These are phyloP conservation scores for Ectemnius cavifrons DNA, from an alignment of 2,888 invertebrate species.

Conservation along the genomic window DNA sequence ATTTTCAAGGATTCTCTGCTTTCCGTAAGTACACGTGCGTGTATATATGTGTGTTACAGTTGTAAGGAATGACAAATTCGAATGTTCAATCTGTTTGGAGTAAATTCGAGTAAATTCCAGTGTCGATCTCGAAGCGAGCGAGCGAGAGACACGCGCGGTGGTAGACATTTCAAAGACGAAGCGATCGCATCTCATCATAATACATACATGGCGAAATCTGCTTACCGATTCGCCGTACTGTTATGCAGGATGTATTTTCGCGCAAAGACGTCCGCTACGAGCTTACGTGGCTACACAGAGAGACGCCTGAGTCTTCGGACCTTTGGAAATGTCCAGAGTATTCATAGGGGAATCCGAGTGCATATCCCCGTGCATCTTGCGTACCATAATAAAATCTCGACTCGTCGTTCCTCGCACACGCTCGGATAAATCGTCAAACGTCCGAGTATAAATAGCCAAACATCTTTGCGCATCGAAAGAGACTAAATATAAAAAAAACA, in stretches of 20 bases:
- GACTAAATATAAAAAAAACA: too few relatives aligned
- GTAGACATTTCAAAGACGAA: background rate
- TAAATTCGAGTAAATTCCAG: too few relatives aligned
- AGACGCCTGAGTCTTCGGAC: slow-evolving; percentile 30
- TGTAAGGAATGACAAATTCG: too few relatives aligned
- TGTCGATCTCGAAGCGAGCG: background rate
- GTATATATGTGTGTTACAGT: background rate
- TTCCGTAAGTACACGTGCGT: slow-evolving; percentile 77
- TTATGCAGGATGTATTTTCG: slow-evolving; percentile 23
- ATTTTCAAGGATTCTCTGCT: slow-evolving; percentile 78
- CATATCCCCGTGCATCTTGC: slow-evolving; percentile 20
- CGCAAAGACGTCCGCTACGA: slow-evolving; percentile 35
- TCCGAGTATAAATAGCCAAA: too few relatives aligned
- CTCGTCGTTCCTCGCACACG: background rate
- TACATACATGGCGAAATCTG: slow-evolving; percentile 43
- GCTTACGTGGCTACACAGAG: slow-evolving; percentile 27
- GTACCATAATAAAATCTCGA: slow-evolving; percentile 26
- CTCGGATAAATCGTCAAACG: slow-evolving; percentile 10
- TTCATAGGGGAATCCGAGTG: slow-evolving; percentile 24
- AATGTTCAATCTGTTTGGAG: too few relatives aligned
- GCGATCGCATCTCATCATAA: slow-evolving; percentile 28
- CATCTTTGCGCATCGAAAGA: too few relatives aligned
- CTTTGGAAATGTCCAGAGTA: slow-evolving; percentile 36
- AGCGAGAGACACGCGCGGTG: background rate
- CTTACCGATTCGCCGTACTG: slow-evolving; percentile 41